phyloP scores from a whole-genome alignment of 2,797 vertebrate species.

The Poeciliopsis paucimaculata region DNA sequence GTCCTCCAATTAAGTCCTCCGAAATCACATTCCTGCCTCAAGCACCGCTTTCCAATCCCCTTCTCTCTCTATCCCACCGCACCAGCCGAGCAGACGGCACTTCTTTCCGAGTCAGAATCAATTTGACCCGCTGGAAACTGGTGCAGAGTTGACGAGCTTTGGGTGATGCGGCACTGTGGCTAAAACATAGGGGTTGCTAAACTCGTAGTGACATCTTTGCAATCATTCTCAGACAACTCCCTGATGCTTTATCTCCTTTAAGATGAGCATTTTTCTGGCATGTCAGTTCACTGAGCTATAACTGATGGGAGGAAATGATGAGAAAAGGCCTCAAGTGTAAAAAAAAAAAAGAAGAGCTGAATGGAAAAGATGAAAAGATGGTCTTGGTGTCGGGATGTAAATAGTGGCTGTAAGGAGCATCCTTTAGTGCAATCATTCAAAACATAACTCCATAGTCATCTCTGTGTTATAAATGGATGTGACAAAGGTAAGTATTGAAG shows the following conservation, averaged over 20 bases:
- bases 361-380: conserved; percentile 9
- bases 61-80: background rate
- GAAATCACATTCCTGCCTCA: conserved; percentile 7
- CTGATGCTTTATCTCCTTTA: conserved; percentile 42
- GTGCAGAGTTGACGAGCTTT: background rate
- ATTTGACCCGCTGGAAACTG: conserved; percentile 36
- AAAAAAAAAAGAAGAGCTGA: background rate
- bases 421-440: background rate
- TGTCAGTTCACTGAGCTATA: conserved; percentile 41
- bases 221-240: conserved; percentile 33
- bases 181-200: conserved; percentile 38
- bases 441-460: background rate
- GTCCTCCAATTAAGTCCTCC: background rate
- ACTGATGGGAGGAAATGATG: conserved; percentile 26
- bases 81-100: conserved; percentile 3
- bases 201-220: conserved; percentile 30
- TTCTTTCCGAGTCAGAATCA: conserved; percentile 34
- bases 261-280: conserved; percentile 38
- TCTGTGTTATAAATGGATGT: background rate
- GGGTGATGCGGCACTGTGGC: conserved; percentile 4
- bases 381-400: conserved; percentile 2
- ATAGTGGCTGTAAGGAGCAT: background rate
- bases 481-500: background rate
- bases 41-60: conserved; percentile 16
- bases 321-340: conserved; percentile 29